A percentile compares a stretch with the other conserved stretches of the same genome.
phyloP scores from a whole-genome alignment of 2,888 invertebrate species.

The Druceiella hillmani region DNA sequence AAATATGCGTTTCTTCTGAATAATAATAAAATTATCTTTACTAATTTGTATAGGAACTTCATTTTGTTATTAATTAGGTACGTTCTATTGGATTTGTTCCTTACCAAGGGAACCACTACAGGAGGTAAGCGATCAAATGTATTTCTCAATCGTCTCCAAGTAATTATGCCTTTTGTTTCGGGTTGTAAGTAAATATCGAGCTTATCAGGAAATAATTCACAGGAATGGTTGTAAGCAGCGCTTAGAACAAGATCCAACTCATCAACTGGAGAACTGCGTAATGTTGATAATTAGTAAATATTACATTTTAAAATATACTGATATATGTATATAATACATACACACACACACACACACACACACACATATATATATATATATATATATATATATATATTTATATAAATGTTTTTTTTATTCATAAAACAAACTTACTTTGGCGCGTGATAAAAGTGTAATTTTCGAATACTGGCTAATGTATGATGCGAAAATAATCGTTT shows the following conservation, averaged over 20 bases:
- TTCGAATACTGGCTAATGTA: conserved; percentile 53
- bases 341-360: too few species aligned
- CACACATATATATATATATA: too few species aligned
- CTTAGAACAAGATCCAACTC: conserved; percentile 62
- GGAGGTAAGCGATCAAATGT: conserved; percentile 44
- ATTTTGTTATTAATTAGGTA: too few species aligned
- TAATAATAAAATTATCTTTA: too few species aligned
- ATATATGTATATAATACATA: too few species aligned
- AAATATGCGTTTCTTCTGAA: too few species aligned
- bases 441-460: conserved; percentile 41
- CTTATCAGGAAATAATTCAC: conserved; percentile 57
- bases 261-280: conserved; percentile 55
- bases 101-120: conserved; percentile 43
- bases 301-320: not conserved
- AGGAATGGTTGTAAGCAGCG: conserved; percentile 62
- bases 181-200: conserved; percentile 61
- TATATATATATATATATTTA: too few species aligned
- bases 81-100: too few species aligned
- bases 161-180: conserved; percentile 58
- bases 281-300: not conserved
- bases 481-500: conserved; percentile 56
- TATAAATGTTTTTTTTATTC: too few species aligned
- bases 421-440: conserved; percentile 34
- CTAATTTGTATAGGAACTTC: too few species aligned
- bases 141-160: conserved; percentile 65